phyloP scores from a whole-genome alignment of 2,113 vertebrate species.

The Pleuronectes platessa region DNA sequence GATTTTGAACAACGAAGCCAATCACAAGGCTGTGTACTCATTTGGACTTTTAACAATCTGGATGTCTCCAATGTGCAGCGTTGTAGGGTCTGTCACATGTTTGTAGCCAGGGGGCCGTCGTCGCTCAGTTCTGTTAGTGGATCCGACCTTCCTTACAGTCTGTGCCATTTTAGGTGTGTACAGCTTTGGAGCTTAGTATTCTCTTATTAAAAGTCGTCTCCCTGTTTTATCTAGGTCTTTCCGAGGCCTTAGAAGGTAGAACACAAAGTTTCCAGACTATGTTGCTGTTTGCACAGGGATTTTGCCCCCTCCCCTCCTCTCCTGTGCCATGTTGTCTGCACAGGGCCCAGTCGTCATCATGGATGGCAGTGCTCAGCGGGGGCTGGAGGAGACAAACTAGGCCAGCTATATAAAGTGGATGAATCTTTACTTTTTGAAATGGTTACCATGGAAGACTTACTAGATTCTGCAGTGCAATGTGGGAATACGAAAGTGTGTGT shows the following conservation, averaged over 20 bases:
- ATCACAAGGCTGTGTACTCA: neutral
- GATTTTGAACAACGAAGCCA: too few species aligned
- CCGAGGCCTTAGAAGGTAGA: constrained; percentile 44
- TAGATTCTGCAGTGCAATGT: constrained; percentile 50
- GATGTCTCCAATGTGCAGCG: neutral
- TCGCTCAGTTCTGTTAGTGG: neutral
- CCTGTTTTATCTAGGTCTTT: constrained; percentile 33
- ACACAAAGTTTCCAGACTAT: constrained; percentile 46
- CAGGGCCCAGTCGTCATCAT: constrained; percentile 40
- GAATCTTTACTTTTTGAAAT: constrained; percentile 67
- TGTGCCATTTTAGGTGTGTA: neutral
- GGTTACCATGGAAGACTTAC: constrained; percentile 66
- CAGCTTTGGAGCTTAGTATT: neutral
- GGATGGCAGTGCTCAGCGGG: constrained; percentile 57
- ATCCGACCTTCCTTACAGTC: neutral
- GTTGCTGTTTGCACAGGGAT: constrained; percentile 50
- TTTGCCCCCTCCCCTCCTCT: constrained; percentile 8
- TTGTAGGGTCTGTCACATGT: neutral
- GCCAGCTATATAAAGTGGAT: constrained; percentile 77
- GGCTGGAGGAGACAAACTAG: constrained; percentile 69
- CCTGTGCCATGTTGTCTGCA: constrained; percentile 23
- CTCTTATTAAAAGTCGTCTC: neutral
- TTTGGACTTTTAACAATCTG: too few species aligned
- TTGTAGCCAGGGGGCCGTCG: neutral
- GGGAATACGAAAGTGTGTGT: constrained; percentile 20